These are phyloP conservation scores for Pterostichus niger DNA, from an alignment of 2,888 invertebrate species.

Conservation along the genomic window DNA sequence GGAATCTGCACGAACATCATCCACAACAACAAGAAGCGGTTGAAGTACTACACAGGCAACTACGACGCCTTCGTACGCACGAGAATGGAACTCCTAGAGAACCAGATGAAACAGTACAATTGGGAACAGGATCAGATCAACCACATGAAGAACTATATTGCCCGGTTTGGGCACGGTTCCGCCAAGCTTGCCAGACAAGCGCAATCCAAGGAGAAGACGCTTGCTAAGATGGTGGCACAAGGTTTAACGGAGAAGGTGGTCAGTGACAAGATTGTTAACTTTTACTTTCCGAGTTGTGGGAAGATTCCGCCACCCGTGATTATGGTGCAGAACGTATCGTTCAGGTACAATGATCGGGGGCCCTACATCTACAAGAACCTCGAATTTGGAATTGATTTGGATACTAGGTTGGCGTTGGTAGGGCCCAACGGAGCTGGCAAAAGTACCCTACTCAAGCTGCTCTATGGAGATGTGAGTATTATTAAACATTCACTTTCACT, in stretches of 20 bases:
- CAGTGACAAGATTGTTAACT: slow-evolving; percentile 94
- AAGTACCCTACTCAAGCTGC: slow-evolving; percentile 96
- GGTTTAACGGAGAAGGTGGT: slow-evolving; percentile 97
- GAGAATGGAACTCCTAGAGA: slow-evolving; percentile 95
- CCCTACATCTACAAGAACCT: slow-evolving; percentile 98
- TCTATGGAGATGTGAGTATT: slow-evolving; percentile 91
- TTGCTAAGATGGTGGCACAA: slow-evolving; percentile 99
- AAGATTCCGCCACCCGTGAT: slow-evolving; percentile 99
- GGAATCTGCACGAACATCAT: slow-evolving; percentile 98
- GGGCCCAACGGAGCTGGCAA: slow-evolving; percentile 99
- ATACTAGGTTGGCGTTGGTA: slow-evolving; percentile 95
- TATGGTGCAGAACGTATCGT: slow-evolving; percentile 99
- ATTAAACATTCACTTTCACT: no score
- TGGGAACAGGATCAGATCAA: slow-evolving; percentile 99
- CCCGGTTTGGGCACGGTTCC: slow-evolving; percentile 99
- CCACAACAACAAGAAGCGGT: slow-evolving; percentile 94
- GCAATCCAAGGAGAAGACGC: slow-evolving; percentile 99
- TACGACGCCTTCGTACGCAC: slow-evolving; percentile 98
- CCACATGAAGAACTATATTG: slow-evolving; percentile 99
- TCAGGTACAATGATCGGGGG: slow-evolving; percentile 91
- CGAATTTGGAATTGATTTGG: slow-evolving; percentile 99
- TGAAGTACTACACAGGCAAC: slow-evolving; percentile 97
- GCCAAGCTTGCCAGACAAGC: slow-evolving; percentile 99
- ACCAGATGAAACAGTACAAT: slow-evolving; percentile 99
- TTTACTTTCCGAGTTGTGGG: slow-evolving; percentile 97